Percentiles rank a stretch among this genome's conserved stretches.
These are phyloP conservation scores for Sitobion miscanthi DNA, from an alignment of 1,140 invertebrate genomes.

Conservation along the genomic window DNA sequence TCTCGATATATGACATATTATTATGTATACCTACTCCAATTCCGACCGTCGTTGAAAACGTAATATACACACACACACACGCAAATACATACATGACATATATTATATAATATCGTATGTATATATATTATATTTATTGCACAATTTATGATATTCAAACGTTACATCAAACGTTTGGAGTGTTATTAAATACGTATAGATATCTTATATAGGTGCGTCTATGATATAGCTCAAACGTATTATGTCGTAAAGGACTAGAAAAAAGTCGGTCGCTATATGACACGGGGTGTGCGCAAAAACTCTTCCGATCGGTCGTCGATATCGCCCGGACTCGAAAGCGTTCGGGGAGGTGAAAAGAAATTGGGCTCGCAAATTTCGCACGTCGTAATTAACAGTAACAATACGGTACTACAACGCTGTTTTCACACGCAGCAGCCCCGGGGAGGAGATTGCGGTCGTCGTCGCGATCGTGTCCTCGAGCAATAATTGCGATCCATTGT, in stretches of 20 bases:
- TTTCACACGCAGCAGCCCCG: background rate
- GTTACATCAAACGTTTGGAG: background rate
- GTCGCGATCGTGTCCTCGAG: background rate
- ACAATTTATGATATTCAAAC: background rate
- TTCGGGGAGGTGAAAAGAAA: background rate
- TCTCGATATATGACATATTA: too few relatives aligned
- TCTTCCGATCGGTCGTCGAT: too few relatives aligned
- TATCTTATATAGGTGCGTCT: too few relatives aligned
- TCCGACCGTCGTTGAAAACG: background rate
- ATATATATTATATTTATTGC: background rate
- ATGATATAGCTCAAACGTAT: too few relatives aligned
- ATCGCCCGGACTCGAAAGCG: too few relatives aligned
- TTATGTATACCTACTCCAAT: background rate
- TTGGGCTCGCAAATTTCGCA: background rate
- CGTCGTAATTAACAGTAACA: background rate
- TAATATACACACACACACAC: too few relatives aligned
- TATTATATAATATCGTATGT: background rate
- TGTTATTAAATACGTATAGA: background rate
- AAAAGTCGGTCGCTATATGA: too few relatives aligned
- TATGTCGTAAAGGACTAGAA: too few relatives aligned
- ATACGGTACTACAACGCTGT: background rate
- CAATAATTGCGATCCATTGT: conserved; percentile 22
- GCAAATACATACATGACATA: background rate
- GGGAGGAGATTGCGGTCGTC: too few relatives aligned
- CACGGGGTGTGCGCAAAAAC: background rate